Conservation (phyloP, 2,888 invertebrate genomes). For the Pheosia gnoma region DNA sequence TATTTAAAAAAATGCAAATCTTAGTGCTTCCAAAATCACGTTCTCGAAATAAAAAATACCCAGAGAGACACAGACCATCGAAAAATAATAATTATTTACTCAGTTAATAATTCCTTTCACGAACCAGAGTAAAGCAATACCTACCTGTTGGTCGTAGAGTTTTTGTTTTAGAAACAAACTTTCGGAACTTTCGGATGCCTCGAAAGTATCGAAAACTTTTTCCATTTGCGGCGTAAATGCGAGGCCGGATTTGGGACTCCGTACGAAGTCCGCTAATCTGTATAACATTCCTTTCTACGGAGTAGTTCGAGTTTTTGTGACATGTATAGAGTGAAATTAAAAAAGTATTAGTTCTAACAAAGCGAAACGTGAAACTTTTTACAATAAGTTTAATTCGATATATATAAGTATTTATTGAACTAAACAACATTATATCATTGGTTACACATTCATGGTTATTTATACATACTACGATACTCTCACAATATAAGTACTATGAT, state of each 20-base stretch:
- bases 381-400: neutral
- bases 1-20: no score
- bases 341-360: constrained; percentile 5
- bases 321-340: constrained; percentile 8
- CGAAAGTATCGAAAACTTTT: constrained; percentile 29
- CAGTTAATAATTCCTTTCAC: neutral
- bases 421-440: neutral
- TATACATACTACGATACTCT: no score
- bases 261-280: constrained; percentile 27
- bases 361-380: neutral
- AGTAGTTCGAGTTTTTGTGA: constrained; percentile 14
- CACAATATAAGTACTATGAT: no score
- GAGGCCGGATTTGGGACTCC: constrained; percentile 11
- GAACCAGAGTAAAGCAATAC: constrained; percentile 1
- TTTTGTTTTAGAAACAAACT: constrained; percentile 20
- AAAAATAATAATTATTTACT: neutral
- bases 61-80: no score
- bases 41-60: no score
- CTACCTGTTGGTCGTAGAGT: constrained; percentile 6
- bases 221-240: constrained; percentile 32
- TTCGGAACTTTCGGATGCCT: constrained; percentile 17
- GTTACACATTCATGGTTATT: no score
- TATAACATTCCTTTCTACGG: constrained; percentile 24
- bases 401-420: neutral
- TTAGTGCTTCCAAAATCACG: neutral